Evolutionary conservation across 2,797 vertebrate genomes (phyloP), one percentile per base, ranked within the genome.

Genomic region (Aplochiton taeniatus): DNA sequence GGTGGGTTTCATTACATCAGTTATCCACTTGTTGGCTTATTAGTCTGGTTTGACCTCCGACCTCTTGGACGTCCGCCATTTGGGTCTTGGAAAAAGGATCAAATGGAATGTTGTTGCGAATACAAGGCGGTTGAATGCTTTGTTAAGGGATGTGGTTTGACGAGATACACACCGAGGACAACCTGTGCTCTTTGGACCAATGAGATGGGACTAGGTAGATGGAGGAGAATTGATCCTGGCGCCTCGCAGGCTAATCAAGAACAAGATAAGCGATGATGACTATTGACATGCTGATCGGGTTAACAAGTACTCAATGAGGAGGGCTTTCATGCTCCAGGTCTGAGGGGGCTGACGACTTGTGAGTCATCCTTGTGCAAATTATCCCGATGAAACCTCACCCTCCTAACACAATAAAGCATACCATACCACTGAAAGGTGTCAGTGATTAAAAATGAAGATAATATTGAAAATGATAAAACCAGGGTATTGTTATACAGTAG

Each of bases 231-330:
- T 85, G 86, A 90, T 88, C 88, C 83, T 82, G 41, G 75, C 72
- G 84, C 81, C 77, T 76, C 60, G 49, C 77, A 75, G 84, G 87
- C 88, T 89, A 85, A 90, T 90, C 84, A 87, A 86, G 86, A 31
- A 89, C 83, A 86, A 87, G 85, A 85, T 84, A 83, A 81, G 76
- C 78, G 75, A 85, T 89, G 87, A 88, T 81, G 79, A 73, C 68
- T 85, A 90, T 89, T 87, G 89, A 75, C 88, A 85, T 82, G 64
- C 76, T 87, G 81, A 90, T 90, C 76, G 86, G 81, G 81, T 76
- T 79, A 86, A 86, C 78, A 72, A 74, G 60, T 64, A 61, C 73
- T 85, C 81, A 62, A 85, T 85, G 62, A 10, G 61, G 74, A 70
- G 55, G 10, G 72, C 79, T 78, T n/a, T 82, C 72, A 73, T 83